Evolutionary conservation across 1,140 invertebrate genomes (phyloP).

Genomic region (Euglossa dilemma): DNA sequence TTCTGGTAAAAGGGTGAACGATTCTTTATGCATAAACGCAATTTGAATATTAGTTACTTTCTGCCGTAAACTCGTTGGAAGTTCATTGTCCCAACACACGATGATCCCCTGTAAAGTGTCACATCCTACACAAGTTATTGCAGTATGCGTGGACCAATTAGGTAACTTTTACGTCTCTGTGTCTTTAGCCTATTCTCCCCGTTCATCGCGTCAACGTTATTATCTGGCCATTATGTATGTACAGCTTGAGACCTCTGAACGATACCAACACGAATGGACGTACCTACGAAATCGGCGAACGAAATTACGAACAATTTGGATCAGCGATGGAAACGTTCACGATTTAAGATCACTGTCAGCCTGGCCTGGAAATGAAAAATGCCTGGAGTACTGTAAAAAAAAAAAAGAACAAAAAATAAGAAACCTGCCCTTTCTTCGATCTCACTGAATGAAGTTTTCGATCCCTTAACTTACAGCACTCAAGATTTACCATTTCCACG

Average conservation of each 20-base stretch:
- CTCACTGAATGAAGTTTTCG: background rate
- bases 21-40: background rate
- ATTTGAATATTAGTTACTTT: background rate
- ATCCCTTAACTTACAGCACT: background rate
- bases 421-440: too few relatives aligned
- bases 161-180: slow-evolving; percentile 76
- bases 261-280: slow-evolving; percentile 21
- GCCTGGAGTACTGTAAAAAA: background rate
- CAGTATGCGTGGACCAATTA: slow-evolving; percentile 78
- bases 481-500: slow-evolving; percentile 1
- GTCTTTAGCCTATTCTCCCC: slow-evolving; percentile 38
- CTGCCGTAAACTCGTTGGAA: slow-evolving; percentile 6
- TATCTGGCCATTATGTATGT: slow-evolving; percentile 8
- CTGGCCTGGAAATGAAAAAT: slow-evolving; percentile 10
- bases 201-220: slow-evolving; percentile 14
- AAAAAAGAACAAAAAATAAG: too few relatives aligned
- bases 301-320: background rate
- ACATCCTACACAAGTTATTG: slow-evolving; percentile 73
- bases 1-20: too few relatives aligned
- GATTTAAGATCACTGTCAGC: background rate
- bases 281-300: background rate
- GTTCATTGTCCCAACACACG: background rate
- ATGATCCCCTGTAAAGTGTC: slow-evolving; percentile 20
- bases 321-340: background rate
- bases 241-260: slow-evolving; percentile 31